Base-by-base conservation (phyloP, 2,797 vertebrate genomes). In the Alectoris magna region DNA sequence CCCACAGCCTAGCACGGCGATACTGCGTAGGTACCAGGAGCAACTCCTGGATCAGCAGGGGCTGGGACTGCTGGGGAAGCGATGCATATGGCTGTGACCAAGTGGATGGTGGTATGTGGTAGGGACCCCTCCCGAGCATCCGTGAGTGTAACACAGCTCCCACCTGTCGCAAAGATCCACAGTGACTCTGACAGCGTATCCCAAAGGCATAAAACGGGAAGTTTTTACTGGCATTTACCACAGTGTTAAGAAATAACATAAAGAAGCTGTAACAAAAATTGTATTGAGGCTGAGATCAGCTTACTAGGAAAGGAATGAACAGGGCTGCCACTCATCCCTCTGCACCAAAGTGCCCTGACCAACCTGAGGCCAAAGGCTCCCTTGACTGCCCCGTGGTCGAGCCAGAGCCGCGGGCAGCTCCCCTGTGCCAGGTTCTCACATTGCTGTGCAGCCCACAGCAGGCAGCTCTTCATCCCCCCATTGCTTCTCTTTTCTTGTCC, bases 321-420 rank as follows among this genome's bases (percentile, higher is more conserved):
- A 41, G 29, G 7, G 69, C 9, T 60, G 27, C 12, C 31, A 44
- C 5, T 8, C 14, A 16, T 9, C 39, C 27, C 68, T 71, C 43
- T 29, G 43, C 71, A 79, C 10, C 14, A 3, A 2, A 29, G 53
- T 14, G n/a, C n/a, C 39, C 41, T 34, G 27, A 53, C 8, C 41
- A 49, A 14, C 23, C 34, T 7, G 17, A 66, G 66, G 53, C 0
- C 39, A 43, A 83, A 4, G 12, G 9, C 10, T 84, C 18, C 27
- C 9, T 0, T 0, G 31, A 11, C 46, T 69, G 11, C 23, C 34
- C 80, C 4, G 0, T 14, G n/a, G 70, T 63, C 67, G 19, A 74
- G 38, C 1, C 48, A 31, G 2, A 4, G 34, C 76, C 1, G 1
- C 2, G 5, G 49, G 55, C 62, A 41, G 21, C 3, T 2, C 10